Evolutionary conservation across 2,797 vertebrate species (phyloP).

Genomic region (Remorina albescens): DNA sequence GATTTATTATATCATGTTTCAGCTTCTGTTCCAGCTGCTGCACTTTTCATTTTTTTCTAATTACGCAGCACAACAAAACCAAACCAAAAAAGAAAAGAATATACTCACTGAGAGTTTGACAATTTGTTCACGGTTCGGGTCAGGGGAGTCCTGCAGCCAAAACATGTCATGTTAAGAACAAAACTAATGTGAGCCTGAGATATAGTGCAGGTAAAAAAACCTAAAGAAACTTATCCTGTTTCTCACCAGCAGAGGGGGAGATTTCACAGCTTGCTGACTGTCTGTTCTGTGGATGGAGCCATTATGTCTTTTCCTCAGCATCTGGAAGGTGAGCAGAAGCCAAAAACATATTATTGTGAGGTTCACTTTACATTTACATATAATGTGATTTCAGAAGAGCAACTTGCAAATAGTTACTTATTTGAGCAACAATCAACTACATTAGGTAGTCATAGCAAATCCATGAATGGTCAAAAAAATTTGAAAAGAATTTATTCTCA

Average conservation of each 20-base stretch:
- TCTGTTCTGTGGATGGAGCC: constrained; percentile 90
- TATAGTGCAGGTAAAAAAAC: not conserved
- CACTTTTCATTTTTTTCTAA: not conserved
- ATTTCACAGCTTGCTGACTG: constrained; percentile 97
- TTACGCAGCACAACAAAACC: not conserved
- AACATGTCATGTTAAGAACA: not conserved
- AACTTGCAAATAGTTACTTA: too few species aligned
- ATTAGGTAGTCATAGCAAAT: too few species aligned
- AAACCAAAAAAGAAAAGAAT: not conserved
- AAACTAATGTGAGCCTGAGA: not conserved
- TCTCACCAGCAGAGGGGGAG: constrained; percentile 94
- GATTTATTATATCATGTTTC: not conserved
- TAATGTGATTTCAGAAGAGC: not conserved
- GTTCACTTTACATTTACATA: not conserved
- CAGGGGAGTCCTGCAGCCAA: constrained; percentile 90
- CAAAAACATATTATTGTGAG: not conserved
- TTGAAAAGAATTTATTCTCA: too few species aligned
- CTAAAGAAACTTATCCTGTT: not conserved
- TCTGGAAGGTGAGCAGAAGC: constrained; percentile 75
- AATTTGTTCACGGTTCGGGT: constrained; percentile 90
- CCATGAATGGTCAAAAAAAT: too few species aligned
- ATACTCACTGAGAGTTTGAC: constrained; percentile 96
- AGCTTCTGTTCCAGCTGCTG: not conserved
- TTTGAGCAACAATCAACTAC: too few species aligned
- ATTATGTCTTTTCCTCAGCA: constrained; percentile 91